Percentiles rank a stretch among this genome's conserved stretches.
Conservation (phyloP, 2,797 vertebrate genomes). For the Ispidina lecontei region DNA sequence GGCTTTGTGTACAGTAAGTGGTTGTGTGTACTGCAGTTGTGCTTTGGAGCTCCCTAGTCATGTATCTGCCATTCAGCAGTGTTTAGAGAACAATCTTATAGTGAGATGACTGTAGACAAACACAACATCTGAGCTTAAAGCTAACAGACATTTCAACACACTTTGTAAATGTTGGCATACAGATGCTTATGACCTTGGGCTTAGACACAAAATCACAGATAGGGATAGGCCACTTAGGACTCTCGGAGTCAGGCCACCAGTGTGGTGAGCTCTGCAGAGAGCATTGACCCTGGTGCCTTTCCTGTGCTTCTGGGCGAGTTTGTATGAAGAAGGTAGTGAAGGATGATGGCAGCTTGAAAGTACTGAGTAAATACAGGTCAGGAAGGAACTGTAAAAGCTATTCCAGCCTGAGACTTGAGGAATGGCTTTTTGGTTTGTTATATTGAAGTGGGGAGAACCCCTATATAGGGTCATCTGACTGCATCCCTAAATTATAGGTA, state of each 20-base stretch:
- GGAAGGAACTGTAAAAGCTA: background rate
- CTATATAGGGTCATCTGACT: background rate
- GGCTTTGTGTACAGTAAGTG: background rate
- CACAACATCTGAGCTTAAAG: background rate
- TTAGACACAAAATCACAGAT: background rate
- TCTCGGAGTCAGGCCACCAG: background rate
- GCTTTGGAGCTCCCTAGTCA: background rate
- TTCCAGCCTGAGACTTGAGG: background rate
- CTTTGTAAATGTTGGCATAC: background rate
- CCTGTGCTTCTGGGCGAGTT: background rate
- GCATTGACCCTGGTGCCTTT: background rate
- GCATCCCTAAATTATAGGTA: background rate
- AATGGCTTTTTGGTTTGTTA: background rate
- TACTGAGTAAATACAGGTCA: background rate
- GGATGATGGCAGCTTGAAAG: background rate
- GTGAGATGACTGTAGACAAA: background rate
- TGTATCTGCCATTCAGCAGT: background rate
- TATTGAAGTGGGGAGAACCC: background rate
- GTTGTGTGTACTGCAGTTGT: background rate
- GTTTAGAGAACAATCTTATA: background rate
- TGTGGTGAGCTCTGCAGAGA: background rate
- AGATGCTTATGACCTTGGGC: background rate
- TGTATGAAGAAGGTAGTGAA: background rate
- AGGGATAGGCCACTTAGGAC: background rate
- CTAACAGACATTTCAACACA: constrained; percentile 25